Conservation (phyloP, 2,888 invertebrate genomes). For the Nomada hirtipes region DNA sequence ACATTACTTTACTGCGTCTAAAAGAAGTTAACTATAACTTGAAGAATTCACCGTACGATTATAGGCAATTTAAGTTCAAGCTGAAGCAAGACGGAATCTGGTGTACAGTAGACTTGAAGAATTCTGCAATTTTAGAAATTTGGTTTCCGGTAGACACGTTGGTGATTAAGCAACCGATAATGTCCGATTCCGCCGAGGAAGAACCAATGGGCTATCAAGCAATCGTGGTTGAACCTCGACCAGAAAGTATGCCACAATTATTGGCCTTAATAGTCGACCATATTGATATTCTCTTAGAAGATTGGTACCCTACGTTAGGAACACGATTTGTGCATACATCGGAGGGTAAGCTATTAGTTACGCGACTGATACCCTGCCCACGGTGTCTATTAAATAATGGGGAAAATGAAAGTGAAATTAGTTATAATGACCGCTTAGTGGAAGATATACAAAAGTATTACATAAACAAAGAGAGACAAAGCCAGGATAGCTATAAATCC, state of each 20-base stretch:
- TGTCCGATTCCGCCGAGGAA: conserved; percentile 81
- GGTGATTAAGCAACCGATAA: conserved; percentile 86
- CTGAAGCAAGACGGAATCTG: conserved; percentile 94
- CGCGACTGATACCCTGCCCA: conserved; percentile 96
- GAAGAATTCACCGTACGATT: conserved; percentile 86
- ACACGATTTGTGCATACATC: conserved; percentile 99
- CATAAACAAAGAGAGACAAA: conserved; percentile 80
- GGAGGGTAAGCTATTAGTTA: conserved; percentile 97
- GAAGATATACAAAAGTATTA: conserved; percentile 80
- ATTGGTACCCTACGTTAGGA: conserved; percentile 99
- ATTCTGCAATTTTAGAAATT: conserved; percentile 94
- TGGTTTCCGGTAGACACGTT: conserved; percentile 90
- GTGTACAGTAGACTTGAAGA: conserved; percentile 92
- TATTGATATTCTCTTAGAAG: conserved; percentile 97
- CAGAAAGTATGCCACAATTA: conserved; percentile 92
- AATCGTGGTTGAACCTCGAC: conserved; percentile 91
- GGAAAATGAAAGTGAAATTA: conserved; percentile 76
- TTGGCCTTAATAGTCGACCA: conserved; percentile 96
- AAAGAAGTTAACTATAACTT: conserved; percentile 90
- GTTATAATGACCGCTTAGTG: conserved; percentile 72
- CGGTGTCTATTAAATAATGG: conserved; percentile 88
- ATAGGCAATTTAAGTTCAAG: conserved; percentile 87
- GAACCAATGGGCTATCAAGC: conserved; percentile 87
- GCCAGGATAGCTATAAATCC: conserved; percentile 91
- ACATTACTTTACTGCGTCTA: conserved; percentile 92